phyloP scores from a whole-genome alignment of 1,140 invertebrate species.

The Microplitis mediator region DNA sequence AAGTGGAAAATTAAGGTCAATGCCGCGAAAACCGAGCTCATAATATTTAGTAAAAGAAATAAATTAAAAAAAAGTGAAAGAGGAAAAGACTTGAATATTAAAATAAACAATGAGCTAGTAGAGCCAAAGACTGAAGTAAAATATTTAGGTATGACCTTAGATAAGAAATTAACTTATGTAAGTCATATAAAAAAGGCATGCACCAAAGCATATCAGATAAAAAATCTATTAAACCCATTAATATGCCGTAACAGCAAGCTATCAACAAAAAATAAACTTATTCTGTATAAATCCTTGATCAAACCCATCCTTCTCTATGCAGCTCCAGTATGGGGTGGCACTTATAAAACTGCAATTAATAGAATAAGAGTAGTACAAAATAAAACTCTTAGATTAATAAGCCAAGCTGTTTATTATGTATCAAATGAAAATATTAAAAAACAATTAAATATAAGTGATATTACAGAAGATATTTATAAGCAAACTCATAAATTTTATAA shows the following conservation, averaged over 20 bases:
- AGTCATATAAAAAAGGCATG: constrained; percentile 19
- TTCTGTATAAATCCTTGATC: constrained; percentile 21
- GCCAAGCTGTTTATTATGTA: background rate
- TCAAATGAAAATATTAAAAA: background rate
- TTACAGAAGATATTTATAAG: background rate
- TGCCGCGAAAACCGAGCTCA: constrained; percentile 28
- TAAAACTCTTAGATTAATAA: constrained; percentile 12
- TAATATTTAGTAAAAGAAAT: constrained; percentile 24
- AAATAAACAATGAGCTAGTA: background rate
- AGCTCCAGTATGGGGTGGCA: background rate
- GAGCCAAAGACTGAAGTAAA: constrained; percentile 17
- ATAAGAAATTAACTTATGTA: constrained; percentile 22
- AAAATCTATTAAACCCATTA: constrained; percentile 15
- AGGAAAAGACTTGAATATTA: background rate
- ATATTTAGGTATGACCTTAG: constrained; percentile 26
- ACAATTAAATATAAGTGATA: background rate
- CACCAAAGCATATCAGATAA: constrained; percentile 16
- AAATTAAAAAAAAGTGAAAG: constrained; percentile 4
- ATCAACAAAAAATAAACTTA: constrained; percentile 22
- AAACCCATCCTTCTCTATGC: constrained; percentile 14
- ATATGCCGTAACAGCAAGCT: constrained; percentile 24
- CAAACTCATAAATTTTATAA: constrained; percentile 5
- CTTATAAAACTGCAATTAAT: constrained; percentile 2
- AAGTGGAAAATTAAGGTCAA: constrained; percentile 40
- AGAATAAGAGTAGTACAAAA: constrained; percentile 11